Conservation (phyloP, 2,797 vertebrate species). For the Sphenodon punctatus region DNA sequence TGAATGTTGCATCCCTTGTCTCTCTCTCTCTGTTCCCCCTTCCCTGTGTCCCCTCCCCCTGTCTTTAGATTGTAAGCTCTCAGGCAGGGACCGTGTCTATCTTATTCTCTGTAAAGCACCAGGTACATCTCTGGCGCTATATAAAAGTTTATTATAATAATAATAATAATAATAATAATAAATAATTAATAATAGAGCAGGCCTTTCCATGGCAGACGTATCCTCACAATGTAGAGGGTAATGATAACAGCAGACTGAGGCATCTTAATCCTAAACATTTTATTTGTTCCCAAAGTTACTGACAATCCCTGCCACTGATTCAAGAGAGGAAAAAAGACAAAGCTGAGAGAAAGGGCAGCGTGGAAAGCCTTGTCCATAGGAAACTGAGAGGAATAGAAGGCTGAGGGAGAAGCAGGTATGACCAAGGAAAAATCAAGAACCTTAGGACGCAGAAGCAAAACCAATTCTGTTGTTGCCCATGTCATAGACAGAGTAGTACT, state of each 20-base stretch:
- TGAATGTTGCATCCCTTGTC: too few species aligned
- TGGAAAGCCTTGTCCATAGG: not conserved
- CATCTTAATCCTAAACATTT: not conserved
- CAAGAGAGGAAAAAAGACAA: not conserved
- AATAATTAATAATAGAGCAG: too few species aligned
- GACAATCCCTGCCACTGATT: not conserved
- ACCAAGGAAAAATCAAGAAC: not conserved
- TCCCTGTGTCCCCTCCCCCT: too few species aligned
- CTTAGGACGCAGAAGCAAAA: conserved; percentile 73
- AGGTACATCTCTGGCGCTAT: too few species aligned
- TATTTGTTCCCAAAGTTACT: not conserved
- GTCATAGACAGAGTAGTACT: conserved; percentile 79
- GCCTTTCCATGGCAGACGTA: too few species aligned
- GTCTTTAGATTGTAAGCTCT: too few species aligned
- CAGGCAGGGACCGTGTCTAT: too few species aligned
- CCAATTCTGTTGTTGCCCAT: conserved; percentile 74
- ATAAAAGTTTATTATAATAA: too few species aligned
- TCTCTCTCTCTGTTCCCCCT: too few species aligned
- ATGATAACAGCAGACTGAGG: not conserved
- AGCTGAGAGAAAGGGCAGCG: not conserved
- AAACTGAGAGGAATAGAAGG: not conserved
- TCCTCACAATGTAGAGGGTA: too few species aligned
- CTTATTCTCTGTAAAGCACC: too few species aligned
- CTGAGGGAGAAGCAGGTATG: not conserved
- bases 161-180: too few species aligned